These are phyloP conservation scores for Drosophila crucigera DNA, from an alignment of 2,888 invertebrate genomes.

Conservation along the genomic window DNA sequence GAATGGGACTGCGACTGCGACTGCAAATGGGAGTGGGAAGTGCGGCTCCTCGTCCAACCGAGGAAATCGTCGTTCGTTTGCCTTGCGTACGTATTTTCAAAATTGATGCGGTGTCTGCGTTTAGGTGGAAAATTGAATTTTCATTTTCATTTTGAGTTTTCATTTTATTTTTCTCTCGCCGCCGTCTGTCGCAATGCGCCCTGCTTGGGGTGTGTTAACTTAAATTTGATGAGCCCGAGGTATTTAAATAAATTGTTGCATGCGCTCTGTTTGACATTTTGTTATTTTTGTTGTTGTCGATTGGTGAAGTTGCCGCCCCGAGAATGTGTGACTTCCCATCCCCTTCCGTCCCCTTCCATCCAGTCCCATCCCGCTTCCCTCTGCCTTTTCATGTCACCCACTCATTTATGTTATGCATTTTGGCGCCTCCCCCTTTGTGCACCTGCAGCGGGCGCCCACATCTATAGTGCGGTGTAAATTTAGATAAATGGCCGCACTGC, in stretches of 20 bases:
- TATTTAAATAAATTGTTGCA: slow-evolving; percentile 82
- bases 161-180: slow-evolving; percentile 49
- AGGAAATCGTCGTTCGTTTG: slow-evolving; percentile 82
- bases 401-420: slow-evolving; percentile 45
- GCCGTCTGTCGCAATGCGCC: slow-evolving; percentile 35
- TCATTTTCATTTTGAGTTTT: slow-evolving; percentile 54
- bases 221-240: slow-evolving; percentile 76
- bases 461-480: slow-evolving; percentile 45
- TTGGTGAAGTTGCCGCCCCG: slow-evolving; percentile 62
- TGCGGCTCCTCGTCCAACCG: slow-evolving; percentile 66
- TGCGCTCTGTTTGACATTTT: slow-evolving; percentile 82
- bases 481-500: slow-evolving; percentile 54
- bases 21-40: background rate
- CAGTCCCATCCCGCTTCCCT: background rate
- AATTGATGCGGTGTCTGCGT: slow-evolving; percentile 83
- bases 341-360: slow-evolving; percentile 5
- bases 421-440: slow-evolving; percentile 43
- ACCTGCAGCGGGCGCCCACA: slow-evolving; percentile 52
- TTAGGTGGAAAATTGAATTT: slow-evolving; percentile 83
- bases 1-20: background rate
- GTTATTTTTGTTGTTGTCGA: slow-evolving; percentile 74
- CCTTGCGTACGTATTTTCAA: slow-evolving; percentile 72
- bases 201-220: slow-evolving; percentile 63
- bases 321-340: slow-evolving; percentile 16
- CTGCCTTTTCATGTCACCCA: slow-evolving; percentile 41